Evolutionary conservation across 1,140 invertebrate genomes (phyloP).

Genomic region (Drosophila equinoxialis): DNA sequence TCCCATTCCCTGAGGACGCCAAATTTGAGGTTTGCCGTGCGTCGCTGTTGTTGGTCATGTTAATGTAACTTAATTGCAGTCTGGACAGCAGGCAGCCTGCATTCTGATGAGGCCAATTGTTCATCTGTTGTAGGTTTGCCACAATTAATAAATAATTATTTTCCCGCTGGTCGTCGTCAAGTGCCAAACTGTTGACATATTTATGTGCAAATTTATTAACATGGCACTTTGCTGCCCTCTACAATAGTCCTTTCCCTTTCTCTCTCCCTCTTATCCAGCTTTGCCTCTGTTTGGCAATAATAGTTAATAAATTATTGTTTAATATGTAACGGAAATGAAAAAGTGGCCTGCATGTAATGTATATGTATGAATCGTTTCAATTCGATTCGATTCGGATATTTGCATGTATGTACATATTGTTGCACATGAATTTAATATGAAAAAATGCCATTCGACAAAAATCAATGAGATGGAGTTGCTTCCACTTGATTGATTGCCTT

Average conservation of each 20-base stretch:
- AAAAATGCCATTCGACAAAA: constrained; percentile 38
- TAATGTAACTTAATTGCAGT: constrained; percentile 72
- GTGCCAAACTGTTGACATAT: constrained; percentile 66
- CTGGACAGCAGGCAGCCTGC: background rate
- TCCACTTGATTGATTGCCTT: constrained; percentile 59
- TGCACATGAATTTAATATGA: constrained; percentile 32
- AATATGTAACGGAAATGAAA: constrained; percentile 59
- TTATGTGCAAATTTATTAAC: constrained; percentile 72
- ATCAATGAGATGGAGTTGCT: constrained; percentile 50
- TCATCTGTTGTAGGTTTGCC: constrained; percentile 43
- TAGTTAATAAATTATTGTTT: constrained; percentile 73
- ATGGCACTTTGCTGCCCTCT: constrained; percentile 45
- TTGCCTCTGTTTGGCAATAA: constrained; percentile 30
- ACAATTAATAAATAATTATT: constrained; percentile 80
- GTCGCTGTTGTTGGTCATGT: constrained; percentile 50
- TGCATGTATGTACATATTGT: no score
- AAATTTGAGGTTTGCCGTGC: constrained; percentile 59
- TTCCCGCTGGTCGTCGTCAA: constrained; percentile 47
- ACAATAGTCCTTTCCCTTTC: background rate
- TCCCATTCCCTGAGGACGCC: background rate
- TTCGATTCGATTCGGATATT: background rate
- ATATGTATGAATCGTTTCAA: constrained; percentile 35
- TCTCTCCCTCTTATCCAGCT: background rate
- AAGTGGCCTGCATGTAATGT: constrained; percentile 22
- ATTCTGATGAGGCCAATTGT: constrained; percentile 71